Conservation (phyloP, 2,797 vertebrate species). For the Kryptolebias ocellatus region DNA sequence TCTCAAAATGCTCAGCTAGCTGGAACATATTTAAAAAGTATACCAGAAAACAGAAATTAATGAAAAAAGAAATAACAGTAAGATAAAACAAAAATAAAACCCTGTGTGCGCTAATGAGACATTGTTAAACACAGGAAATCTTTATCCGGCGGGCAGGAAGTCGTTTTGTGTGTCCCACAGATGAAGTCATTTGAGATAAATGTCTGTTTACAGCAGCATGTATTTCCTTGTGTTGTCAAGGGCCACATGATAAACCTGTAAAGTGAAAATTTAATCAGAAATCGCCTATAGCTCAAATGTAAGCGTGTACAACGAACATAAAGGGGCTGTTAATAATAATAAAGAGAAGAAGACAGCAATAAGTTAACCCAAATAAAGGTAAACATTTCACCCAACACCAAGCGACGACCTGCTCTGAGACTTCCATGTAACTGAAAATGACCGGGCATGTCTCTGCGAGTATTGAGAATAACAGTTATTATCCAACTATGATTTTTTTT, state of each 20-base stretch:
- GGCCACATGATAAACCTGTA: conserved; percentile 12
- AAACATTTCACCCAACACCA: conserved; percentile 23
- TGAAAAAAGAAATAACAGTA: conserved; percentile 4
- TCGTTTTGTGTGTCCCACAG: conserved; percentile 60
- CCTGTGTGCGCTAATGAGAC: conserved; percentile 20
- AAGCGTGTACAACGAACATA: too few relatives aligned
- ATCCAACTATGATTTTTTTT: conserved; percentile 43
- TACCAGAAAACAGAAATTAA: neutral
- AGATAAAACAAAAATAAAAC: too few relatives aligned
- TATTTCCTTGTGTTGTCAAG: conserved; percentile 36
- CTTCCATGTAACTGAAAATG: conserved; percentile 37
- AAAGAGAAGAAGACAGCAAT: neutral
- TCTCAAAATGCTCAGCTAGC: neutral
- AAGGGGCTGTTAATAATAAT: neutral
- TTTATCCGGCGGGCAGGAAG: conserved; percentile 69
- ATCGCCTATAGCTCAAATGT: neutral
- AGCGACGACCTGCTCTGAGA: conserved; percentile 55
- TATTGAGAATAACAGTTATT: conserved; percentile 58
- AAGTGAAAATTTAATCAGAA: neutral
- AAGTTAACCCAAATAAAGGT: neutral
- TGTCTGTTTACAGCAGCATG: conserved; percentile 45
- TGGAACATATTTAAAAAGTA: neutral
- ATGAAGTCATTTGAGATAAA: conserved; percentile 53
- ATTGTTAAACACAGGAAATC: conserved; percentile 67
- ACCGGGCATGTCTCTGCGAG: conserved; percentile 46